These are phyloP conservation scores for Drosophila prosaltans DNA, from an alignment of 1,140 invertebrate species.

Conservation along the genomic window DNA sequence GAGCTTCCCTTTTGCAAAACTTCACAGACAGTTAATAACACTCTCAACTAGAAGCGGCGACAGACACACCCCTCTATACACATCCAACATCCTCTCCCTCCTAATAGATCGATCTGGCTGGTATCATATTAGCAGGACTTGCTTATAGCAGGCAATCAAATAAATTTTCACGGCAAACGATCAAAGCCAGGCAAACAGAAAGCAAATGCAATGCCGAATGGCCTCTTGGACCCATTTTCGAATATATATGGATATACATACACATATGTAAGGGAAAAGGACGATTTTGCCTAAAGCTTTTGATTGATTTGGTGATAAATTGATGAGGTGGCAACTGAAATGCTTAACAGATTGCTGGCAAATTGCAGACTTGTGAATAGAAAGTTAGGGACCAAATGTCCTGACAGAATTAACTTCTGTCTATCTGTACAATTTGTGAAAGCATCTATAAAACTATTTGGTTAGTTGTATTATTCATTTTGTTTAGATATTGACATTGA, in stretches of 20 bases:
- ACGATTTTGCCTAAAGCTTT: conserved; percentile 63
- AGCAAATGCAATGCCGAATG: conserved; percentile 31
- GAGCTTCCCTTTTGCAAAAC: conserved; percentile 49
- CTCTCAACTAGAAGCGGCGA: conserved; percentile 71
- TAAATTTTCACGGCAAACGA: conserved; percentile 78
- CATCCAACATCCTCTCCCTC: not conserved
- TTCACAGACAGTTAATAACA: conserved; percentile 79
- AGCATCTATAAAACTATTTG: conserved; percentile 6
- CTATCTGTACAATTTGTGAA: not conserved
- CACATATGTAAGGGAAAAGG: conserved; percentile 25
- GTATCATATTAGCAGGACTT: conserved; percentile 76
- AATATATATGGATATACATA: conserved; percentile 37
- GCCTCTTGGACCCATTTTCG: conserved; percentile 53
- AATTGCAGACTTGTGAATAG: conserved; percentile 43
- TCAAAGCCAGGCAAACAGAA: conserved; percentile 58
- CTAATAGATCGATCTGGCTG: conserved; percentile 48
- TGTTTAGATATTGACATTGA: not conserved
- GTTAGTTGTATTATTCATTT: not conserved
- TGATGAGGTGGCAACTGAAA: conserved; percentile 71
- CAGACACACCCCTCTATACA: conserved; percentile 43
- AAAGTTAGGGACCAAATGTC: conserved; percentile 32
- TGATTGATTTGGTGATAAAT: conserved; percentile 82
- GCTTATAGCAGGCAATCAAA: conserved; percentile 79
- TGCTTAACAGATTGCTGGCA: conserved; percentile 66
- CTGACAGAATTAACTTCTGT: not conserved